Evolutionary conservation across 2,888 invertebrate genomes (phyloP).

Genomic region (Limnephilus rhombicus): DNA sequence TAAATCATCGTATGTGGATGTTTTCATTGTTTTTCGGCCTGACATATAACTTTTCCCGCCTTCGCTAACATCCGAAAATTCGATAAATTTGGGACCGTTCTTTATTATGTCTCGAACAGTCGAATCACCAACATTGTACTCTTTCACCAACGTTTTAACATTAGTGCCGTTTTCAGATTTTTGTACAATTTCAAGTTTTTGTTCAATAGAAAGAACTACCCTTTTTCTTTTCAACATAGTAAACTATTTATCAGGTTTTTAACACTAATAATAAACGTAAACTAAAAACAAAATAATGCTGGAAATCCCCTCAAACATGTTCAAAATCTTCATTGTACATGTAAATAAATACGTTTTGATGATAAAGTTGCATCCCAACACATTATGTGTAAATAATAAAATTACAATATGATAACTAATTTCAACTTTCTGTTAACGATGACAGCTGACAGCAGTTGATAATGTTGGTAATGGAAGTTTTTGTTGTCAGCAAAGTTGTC

Average conservation of each 20-base stretch:
- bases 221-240: constrained; percentile 17
- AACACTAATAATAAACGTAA: background rate
- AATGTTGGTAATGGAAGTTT: background rate
- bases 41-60: background rate
- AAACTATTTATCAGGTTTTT: background rate
- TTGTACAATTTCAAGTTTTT: constrained; percentile 30
- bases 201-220: constrained; percentile 28
- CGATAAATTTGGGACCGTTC: background rate
- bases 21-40: constrained; percentile 29
- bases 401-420: background rate
- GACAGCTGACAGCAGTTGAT: background rate
- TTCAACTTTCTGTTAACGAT: background rate
- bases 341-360: background rate
- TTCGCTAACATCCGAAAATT: background rate
- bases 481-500: background rate
- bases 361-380: background rate
- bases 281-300: background rate
- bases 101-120: constrained; percentile 24
- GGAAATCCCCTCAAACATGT: background rate
- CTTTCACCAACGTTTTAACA: constrained; percentile 4
- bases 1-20: constrained; percentile 19
- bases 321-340: background rate
- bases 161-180: constrained; percentile 14
- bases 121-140: constrained; percentile 12
- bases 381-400: background rate